phyloP scores from a whole-genome alignment of 1,140 invertebrate genomes.

The Sycophaga agraensis region DNA sequence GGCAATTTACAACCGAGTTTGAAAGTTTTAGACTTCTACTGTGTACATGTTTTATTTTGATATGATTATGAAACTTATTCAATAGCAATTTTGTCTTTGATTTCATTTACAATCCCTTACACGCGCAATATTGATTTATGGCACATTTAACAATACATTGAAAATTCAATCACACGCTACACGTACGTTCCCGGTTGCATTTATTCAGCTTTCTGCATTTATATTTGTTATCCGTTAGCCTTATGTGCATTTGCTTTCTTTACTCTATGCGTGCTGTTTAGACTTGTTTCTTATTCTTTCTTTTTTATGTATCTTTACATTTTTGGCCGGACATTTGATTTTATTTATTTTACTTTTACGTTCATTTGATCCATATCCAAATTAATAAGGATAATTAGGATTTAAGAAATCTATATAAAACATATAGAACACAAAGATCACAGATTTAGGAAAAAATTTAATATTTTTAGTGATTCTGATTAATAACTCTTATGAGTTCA shows the following conservation, averaged over 20 bases:
- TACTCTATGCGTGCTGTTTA: not conserved
- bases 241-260: not conserved
- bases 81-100: constrained; percentile 3
- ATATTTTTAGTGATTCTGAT: no score
- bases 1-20: constrained; percentile 6
- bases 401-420: not conserved
- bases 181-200: not conserved
- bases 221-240: not conserved
- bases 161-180: constrained; percentile 12
- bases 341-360: constrained; percentile 1
- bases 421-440: not conserved
- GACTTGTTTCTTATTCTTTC: not conserved
- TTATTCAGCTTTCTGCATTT: not conserved
- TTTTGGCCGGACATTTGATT: constrained; percentile 19
- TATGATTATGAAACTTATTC: constrained; percentile 26
- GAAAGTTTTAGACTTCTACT: not conserved
- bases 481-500: no score
- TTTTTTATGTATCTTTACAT: not conserved
- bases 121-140: constrained; percentile 22
- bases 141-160: constrained; percentile 26
- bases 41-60: constrained; percentile 13
- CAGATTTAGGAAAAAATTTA: not conserved
- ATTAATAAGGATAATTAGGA: not conserved
- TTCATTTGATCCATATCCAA: not conserved
- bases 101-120: not conserved